These are phyloP conservation scores for Hypsopygia costalis DNA, from an alignment of 2,888 invertebrate species.

Conservation along the genomic window DNA sequence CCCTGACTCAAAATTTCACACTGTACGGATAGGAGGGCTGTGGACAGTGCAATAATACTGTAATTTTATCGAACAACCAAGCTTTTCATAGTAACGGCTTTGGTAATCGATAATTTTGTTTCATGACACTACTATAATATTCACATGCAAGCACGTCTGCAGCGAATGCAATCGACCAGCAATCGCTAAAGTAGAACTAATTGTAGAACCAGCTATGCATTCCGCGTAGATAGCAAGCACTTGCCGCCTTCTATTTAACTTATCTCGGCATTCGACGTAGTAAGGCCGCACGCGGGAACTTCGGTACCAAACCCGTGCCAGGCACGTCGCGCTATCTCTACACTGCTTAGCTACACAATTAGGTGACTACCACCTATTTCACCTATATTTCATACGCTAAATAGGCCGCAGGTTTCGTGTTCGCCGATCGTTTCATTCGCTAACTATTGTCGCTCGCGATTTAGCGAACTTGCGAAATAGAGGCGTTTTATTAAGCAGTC, in stretches of 20 bases:
- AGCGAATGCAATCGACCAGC: too few species aligned
- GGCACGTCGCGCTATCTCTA: conserved; percentile 16
- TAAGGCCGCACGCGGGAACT: conserved; percentile 21
- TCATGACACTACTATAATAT: too few species aligned
- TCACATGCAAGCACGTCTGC: too few species aligned
- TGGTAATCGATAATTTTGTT: too few species aligned
- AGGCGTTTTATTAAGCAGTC: background rate
- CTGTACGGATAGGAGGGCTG: too few species aligned
- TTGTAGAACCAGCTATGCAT: conserved; percentile 2
- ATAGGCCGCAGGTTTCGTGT: conserved; percentile 50
- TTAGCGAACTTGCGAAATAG: conserved; percentile 27
- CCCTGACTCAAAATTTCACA: too few species aligned
- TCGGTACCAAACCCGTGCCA: conserved; percentile 21
- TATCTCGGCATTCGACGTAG: conserved; percentile 23
- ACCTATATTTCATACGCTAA: conserved; percentile 43
- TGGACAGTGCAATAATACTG: too few species aligned
- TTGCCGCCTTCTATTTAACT: conserved; percentile 11
- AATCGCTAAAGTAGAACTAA: background rate
- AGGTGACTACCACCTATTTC: conserved; percentile 32
- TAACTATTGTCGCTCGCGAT: conserved; percentile 36
- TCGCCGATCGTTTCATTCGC: conserved; percentile 35
- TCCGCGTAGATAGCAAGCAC: conserved; percentile 8
- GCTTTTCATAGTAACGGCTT: background rate
- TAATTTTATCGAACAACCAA: too few species aligned
- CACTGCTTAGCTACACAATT: conserved; percentile 20